Percentiles rank a stretch among this genome's conserved stretches.
Conservation (phyloP, 2,888 invertebrate genomes). For the Melanargia galathea region DNA sequence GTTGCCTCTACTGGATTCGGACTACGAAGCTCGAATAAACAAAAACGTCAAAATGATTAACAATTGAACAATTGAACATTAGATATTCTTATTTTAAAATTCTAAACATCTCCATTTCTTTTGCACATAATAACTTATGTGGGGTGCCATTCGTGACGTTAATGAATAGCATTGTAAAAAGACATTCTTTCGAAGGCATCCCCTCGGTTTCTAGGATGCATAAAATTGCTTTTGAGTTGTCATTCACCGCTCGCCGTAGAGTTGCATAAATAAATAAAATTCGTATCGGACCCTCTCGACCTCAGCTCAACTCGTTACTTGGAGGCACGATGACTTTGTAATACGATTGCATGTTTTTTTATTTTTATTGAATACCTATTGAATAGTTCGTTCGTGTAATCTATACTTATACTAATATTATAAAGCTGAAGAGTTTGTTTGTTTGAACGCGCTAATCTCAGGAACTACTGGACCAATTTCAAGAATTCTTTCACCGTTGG, state of each 20-base stretch:
- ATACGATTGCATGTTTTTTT: neutral
- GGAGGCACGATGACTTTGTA: slow-evolving; percentile 24
- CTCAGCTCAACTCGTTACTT: slow-evolving; percentile 38
- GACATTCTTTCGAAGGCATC: slow-evolving; percentile 51
- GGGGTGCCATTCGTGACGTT: slow-evolving; percentile 45
- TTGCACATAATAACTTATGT: slow-evolving; percentile 26
- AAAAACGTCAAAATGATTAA: neutral
- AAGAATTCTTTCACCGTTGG: too few species aligned
- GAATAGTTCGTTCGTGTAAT: neutral
- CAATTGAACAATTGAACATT: neutral
- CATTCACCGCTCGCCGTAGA: slow-evolving; percentile 57
- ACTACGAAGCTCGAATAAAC: neutral
- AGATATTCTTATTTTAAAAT: slow-evolving; percentile 3
- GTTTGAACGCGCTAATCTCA: too few species aligned
- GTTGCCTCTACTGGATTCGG: neutral
- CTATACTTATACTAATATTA: too few species aligned
- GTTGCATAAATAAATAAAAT: slow-evolving; percentile 70
- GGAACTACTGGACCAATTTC: too few species aligned
- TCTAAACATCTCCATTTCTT: slow-evolving; percentile 9
- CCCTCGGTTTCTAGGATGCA: slow-evolving; percentile 52
- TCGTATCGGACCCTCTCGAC: slow-evolving; percentile 58
- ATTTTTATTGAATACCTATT: neutral
- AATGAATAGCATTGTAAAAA: slow-evolving; percentile 53
- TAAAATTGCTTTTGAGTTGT: slow-evolving; percentile 55
- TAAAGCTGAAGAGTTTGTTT: too few species aligned